Conservation (phyloP, 2,113 vertebrate genomes). For the Marmota monax region DNA sequence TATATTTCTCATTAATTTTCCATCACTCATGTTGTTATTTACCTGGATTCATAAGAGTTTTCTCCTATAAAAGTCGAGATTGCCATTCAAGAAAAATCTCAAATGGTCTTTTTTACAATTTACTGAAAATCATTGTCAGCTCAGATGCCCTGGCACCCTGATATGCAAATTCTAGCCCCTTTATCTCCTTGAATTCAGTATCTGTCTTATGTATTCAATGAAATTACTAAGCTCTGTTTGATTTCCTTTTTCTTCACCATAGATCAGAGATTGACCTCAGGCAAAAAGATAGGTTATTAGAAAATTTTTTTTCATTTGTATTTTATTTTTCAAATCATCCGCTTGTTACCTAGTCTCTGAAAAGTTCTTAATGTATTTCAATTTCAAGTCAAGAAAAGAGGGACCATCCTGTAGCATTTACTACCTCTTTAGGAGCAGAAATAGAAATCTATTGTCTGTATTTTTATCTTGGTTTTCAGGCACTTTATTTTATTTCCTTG, state of each 20-base stretch:
- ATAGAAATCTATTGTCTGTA: too few species aligned
- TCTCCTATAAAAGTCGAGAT: not conserved
- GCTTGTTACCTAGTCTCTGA: too few species aligned
- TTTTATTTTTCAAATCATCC: too few species aligned
- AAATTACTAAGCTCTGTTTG: not conserved
- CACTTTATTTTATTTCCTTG: too few species aligned
- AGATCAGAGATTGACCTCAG: not conserved
- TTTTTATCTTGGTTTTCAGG: too few species aligned
- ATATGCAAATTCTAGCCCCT: not conserved
- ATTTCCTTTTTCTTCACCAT: not conserved
- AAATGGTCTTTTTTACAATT: not conserved
- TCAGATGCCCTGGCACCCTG: not conserved
- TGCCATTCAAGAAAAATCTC: not conserved
- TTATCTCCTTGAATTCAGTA: not conserved
- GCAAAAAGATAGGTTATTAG: not conserved
- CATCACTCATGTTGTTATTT: not conserved
- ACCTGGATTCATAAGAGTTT: not conserved
- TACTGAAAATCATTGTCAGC: not conserved
- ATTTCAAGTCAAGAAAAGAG: too few species aligned
- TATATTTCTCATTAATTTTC: not conserved
- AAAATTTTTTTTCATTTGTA: too few species aligned
- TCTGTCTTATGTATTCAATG: not conserved
- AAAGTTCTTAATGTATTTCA: too few species aligned
- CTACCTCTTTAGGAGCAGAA: too few species aligned
- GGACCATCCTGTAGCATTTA: too few species aligned